These are phyloP conservation scores for Microtus pennsylvanicus DNA, from an alignment of 2,113 vertebrate species.

Conservation along the genomic window DNA sequence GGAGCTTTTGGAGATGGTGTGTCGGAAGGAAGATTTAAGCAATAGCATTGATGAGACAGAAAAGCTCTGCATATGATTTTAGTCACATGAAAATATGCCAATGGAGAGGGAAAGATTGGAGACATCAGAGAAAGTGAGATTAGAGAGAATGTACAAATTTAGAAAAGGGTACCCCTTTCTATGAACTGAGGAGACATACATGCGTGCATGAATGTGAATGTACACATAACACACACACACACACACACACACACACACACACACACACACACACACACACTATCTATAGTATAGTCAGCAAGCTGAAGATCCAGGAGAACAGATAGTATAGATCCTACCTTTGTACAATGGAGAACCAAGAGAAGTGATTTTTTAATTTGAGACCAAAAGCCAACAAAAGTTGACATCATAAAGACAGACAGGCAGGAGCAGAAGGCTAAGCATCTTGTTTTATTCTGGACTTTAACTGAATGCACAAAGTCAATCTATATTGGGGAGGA, in stretches of 20 bases:
- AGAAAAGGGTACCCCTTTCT: background rate
- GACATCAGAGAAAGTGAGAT: background rate
- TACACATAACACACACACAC: no score
- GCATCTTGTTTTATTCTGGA: conserved; percentile 14
- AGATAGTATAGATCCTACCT: background rate
- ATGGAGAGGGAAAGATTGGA: background rate
- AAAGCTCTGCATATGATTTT: background rate
- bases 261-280: background rate
- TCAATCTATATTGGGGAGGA: background rate
- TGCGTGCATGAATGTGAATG: background rate
- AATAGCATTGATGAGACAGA: conserved; percentile 1
- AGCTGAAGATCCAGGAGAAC: background rate
- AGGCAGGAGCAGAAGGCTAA: background rate
- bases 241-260: background rate
- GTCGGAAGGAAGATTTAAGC: background rate
- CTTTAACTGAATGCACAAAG: background rate
- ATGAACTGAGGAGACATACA: background rate
- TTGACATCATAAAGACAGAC: background rate
- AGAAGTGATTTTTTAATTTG: conserved; percentile 9
- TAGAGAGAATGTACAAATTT: background rate
- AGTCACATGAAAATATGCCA: background rate
- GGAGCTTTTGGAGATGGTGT: background rate
- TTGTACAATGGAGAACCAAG: background rate
- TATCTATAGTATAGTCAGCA: background rate
- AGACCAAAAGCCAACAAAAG: background rate